Conservation (phyloP, 2,113 vertebrate genomes). For the Halcyon senegalensis region DNA sequence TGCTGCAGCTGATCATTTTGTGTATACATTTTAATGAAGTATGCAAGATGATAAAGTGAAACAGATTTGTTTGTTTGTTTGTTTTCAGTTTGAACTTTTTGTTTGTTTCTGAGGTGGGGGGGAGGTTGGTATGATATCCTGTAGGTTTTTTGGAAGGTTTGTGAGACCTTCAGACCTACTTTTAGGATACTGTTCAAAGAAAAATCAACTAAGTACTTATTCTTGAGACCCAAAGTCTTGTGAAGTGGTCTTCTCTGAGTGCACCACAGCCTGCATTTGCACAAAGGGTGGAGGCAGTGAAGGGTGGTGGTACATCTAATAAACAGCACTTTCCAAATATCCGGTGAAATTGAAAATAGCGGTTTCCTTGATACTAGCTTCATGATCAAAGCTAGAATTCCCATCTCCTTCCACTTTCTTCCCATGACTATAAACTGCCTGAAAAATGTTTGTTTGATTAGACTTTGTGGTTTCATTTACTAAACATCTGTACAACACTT, state of each 20-base stretch:
- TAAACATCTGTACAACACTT: conserved; percentile 64
- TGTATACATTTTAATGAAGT: not conserved
- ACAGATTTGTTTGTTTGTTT: not conserved
- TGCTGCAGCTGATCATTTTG: not conserved
- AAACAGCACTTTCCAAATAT: conserved; percentile 10
- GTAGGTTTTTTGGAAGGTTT: not conserved
- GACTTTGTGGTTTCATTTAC: conserved; percentile 37
- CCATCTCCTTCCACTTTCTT: conserved; percentile 47
- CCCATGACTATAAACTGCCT: conserved; percentile 24
- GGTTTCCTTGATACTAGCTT: conserved; percentile 19
- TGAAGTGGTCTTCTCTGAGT: not conserved
- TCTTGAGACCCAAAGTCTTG: not conserved
- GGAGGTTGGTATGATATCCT: not conserved
- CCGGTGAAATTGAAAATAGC: conserved; percentile 33
- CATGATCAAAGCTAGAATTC: conserved; percentile 46
- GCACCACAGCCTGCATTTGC: not conserved
- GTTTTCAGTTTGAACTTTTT: not conserved
- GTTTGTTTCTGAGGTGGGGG: not conserved
- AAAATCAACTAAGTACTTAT: not conserved
- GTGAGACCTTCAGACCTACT: not conserved
- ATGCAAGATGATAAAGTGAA: not conserved
- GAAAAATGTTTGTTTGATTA: conserved; percentile 59
- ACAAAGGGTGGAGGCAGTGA: not conserved
- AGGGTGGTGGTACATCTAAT: not conserved
- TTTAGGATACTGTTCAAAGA: not conserved